Conservation (phyloP, 2,113 vertebrate genomes). For the Coturnix japonica region DNA sequence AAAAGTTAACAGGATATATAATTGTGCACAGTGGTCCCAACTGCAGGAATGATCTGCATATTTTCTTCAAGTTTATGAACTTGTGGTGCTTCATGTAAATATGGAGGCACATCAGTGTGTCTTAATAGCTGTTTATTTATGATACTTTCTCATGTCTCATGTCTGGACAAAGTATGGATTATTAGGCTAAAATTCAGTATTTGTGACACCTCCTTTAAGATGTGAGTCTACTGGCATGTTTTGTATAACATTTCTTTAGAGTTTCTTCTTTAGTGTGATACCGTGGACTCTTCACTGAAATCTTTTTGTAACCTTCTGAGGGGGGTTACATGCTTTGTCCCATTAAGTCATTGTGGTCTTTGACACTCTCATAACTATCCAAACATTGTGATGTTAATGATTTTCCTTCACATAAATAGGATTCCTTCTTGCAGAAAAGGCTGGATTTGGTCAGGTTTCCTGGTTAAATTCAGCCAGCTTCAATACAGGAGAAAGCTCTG, state of each 20-base stretch:
- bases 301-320: not conserved
- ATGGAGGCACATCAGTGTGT: no score
- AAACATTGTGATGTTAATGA: not conserved
- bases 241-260: not conserved
- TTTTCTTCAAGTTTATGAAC: not conserved
- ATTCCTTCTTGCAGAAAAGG: not conserved
- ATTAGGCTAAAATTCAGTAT: not conserved
- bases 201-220: not conserved
- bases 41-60: not conserved
- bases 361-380: not conserved
- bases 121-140: not conserved
- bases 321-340: not conserved
- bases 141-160: not conserved
- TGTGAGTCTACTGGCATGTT: not conserved
- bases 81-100: not conserved
- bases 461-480: not conserved
- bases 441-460: not conserved
- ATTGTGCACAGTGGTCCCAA: not conserved
- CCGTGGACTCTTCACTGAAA: not conserved
- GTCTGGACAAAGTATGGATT: not conserved
- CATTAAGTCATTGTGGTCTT: not conserved
- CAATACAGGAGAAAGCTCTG: not conserved
- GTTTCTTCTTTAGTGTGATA: not conserved
- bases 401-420: not conserved
- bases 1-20: not conserved